A percentile compares a stretch with the other conserved stretches of the same genome.
Conservation (phyloP, 2,797 vertebrate genomes). For the Tinamus major region DNA sequence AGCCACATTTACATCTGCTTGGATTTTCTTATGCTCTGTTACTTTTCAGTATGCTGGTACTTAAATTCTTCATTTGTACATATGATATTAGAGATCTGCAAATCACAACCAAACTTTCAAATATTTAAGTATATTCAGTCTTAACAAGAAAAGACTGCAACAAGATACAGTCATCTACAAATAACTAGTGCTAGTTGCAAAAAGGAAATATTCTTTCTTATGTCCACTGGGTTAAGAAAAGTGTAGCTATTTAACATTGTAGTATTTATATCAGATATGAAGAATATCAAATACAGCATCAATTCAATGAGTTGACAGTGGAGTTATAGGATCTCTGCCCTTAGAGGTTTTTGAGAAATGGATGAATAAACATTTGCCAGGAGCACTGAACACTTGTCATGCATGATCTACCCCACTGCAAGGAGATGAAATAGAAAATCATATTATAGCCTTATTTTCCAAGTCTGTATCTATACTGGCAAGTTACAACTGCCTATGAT, state of each 20-base stretch:
- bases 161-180: not conserved
- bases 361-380: not conserved
- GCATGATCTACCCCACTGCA: not conserved
- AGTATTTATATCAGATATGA: not conserved
- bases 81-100: not conserved
- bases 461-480: not conserved
- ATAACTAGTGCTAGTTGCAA: not conserved
- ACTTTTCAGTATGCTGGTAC: not conserved
- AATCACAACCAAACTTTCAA: not conserved
- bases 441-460: not conserved
- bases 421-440: not conserved
- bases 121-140: not conserved
- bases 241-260: not conserved
- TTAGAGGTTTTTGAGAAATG: not conserved
- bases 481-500: not conserved
- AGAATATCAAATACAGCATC: not conserved
- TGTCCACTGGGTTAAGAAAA: not conserved
- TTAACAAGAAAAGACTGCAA: not conserved
- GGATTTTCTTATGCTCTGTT: not conserved
- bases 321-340: not conserved
- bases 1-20: not conserved
- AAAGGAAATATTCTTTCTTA: not conserved
- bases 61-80: not conserved
- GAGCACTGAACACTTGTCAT: not conserved
- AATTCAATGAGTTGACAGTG: not conserved